Conservation (phyloP, 2,797 vertebrate genomes). For the Etheostoma nigrum region DNA sequence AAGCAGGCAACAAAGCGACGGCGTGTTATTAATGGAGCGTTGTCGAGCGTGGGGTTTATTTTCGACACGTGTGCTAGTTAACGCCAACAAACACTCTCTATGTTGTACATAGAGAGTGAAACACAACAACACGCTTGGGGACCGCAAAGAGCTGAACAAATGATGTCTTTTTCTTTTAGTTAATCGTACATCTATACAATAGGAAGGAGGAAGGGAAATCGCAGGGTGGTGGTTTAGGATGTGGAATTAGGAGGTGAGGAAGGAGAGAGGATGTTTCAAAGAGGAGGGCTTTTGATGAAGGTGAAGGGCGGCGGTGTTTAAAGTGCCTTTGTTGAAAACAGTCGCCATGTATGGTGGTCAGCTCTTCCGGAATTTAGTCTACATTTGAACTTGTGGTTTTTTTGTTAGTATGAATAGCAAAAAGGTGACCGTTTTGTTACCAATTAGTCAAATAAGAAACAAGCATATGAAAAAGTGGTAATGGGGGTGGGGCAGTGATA, state of each 20-base stretch:
- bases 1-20: conserved; percentile 73
- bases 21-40: conserved; percentile 81
- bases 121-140: conserved; percentile 74
- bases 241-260: conserved; percentile 13
- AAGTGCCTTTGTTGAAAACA: not conserved
- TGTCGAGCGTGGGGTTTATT: conserved; percentile 81
- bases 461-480: too few relatives aligned
- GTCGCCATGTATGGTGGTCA: not conserved
- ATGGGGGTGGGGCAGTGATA: too few relatives aligned
- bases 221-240: conserved; percentile 25
- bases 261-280: not conserved
- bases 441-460: not conserved
- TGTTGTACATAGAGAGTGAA: conserved; percentile 66
- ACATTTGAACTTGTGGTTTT: conserved; percentile 1
- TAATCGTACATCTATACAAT: conserved; percentile 76
- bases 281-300: not conserved
- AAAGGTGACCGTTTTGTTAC: not conserved
- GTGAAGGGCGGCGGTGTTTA: not conserved
- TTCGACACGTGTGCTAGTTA: conserved; percentile 85
- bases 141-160: conserved; percentile 74
- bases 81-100: conserved; percentile 78
- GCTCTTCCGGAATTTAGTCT: not conserved
- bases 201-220: conserved; percentile 27
- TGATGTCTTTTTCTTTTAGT: conserved; percentile 73
- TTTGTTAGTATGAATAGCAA: not conserved